Percentiles rank a stretch among this genome's conserved stretches.
Evolutionary conservation across 2,797 vertebrate species (phyloP).

Genomic region (Salarias fasciatus): DNA sequence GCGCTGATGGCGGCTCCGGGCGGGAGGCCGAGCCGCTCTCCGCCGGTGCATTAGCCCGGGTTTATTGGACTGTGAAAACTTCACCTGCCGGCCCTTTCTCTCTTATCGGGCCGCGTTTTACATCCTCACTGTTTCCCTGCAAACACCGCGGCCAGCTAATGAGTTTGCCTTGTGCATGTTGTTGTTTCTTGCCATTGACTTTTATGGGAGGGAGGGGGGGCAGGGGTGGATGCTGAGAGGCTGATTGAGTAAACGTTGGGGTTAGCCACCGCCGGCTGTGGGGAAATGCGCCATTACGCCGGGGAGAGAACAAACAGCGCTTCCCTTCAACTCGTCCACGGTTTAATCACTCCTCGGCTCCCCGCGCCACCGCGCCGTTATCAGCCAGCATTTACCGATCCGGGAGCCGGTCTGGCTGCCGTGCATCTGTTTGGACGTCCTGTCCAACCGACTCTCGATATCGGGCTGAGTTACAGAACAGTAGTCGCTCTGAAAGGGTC

Average conservation of each 20-base stretch:
- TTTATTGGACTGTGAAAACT: slow-evolving; percentile 64
- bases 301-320: no score
- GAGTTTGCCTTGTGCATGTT: slow-evolving; percentile 71
- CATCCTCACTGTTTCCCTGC: slow-evolving; percentile 71
- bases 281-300: no score
- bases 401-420: slow-evolving; percentile 18
- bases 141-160: slow-evolving; percentile 66
- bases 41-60: slow-evolving; percentile 66
- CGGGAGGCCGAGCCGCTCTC: slow-evolving; percentile 40
- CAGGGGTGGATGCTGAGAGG: slow-evolving; percentile 38
- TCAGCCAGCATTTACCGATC: no score
- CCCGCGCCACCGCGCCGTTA: no score
- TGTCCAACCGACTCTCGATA: slow-evolving; percentile 22
- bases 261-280: slow-evolving; percentile 41
- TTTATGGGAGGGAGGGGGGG: slow-evolving; percentile 71
- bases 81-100: slow-evolving; percentile 49
- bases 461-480: slow-evolving; percentile 48
- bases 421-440: not conserved
- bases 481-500: slow-evolving; percentile 61
- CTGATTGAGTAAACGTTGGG: slow-evolving; percentile 58
- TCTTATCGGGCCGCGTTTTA: slow-evolving; percentile 62
- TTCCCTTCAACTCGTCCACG: no score
- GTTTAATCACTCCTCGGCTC: no score
- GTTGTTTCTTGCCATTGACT: slow-evolving; percentile 77
- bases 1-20: slow-evolving; percentile 40